Base-by-base conservation (phyloP, 2,797 vertebrate genomes). In the Neosalanx taihuensis region DNA sequence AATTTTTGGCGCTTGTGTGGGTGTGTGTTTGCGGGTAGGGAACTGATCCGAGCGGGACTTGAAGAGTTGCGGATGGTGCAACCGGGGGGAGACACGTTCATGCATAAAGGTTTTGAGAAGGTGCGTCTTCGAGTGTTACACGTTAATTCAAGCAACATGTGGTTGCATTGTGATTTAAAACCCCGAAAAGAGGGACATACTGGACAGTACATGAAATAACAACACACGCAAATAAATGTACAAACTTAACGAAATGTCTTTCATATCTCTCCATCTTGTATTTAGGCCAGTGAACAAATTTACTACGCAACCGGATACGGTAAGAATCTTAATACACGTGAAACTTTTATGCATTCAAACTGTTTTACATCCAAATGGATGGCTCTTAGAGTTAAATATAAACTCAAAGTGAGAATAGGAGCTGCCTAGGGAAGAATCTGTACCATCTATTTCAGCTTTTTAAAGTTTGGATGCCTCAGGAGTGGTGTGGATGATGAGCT, bases 271-370 rank as follows among this genome's bases (percentile, higher is more conserved):
- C 12, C 69, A 30, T 71, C 35, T 73, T 91, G 78, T 76, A 77
- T 92, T 92, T 88, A 99, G 97, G 97, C 97, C 72, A 99, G 97
- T 68, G 94, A 98, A 84, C 98, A 99, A 89, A 99, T 99, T 87
- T 98, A 99, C 89, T 95, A 99, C 7, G 95, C 94, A 66, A 96
- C 94, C 10, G 94, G 95, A 70, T 93, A 98, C 33, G 96, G 98
- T 99, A 13, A 46, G 90, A 94, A 94, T 70, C 49, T 30, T 0
- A 23, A 23, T 31, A 66, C 58, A 69, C 68, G 71, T 60, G 12
- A 75, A 72, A 57, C 35, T 35, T 5, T 37, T 37, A 37, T 37
- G 35, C 35, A 37, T 37, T 37, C 35, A 9, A 37, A 37, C 2
- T 6, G 35, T 37, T 46, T 9, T 46, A 13, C 10, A 46, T 46